These are phyloP conservation scores for Brachirus orientalis DNA, from an alignment of 2,113 vertebrate species.

Conservation along the genomic window DNA sequence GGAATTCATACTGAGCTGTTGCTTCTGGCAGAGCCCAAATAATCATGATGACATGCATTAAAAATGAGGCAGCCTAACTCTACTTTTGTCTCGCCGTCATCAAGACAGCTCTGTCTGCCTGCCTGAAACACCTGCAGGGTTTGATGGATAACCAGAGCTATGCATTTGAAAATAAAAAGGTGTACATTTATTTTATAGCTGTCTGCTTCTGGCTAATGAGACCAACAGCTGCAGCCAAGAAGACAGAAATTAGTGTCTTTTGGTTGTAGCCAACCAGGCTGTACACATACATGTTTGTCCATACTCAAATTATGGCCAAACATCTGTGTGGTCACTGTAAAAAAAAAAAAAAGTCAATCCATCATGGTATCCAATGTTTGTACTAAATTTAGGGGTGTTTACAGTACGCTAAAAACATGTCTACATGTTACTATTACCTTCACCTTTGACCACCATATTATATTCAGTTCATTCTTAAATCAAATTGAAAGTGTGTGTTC, in stretches of 20 bases:
- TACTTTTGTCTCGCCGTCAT: slow-evolving; percentile 18
- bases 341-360: too few species aligned
- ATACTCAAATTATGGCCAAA: too few species aligned
- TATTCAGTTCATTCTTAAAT: neutral
- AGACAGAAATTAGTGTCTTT: neutral
- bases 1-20: slow-evolving; percentile 54
- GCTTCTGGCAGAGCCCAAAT: slow-evolving; percentile 63
- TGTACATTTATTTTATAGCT: slow-evolving; percentile 56
- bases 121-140: slow-evolving; percentile 50
- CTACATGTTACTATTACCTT: neutral
- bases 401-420: neutral
- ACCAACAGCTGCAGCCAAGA: slow-evolving; percentile 18
- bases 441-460: neutral
- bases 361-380: too few species aligned
- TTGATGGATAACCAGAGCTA: slow-evolving; percentile 46
- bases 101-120: slow-evolving; percentile 36
- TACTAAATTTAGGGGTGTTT: too few species aligned
- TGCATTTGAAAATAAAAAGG: slow-evolving; percentile 53
- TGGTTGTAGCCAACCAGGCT: neutral
- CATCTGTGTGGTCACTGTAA: too few species aligned
- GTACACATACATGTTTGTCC: neutral
- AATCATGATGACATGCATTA: slow-evolving; percentile 45
- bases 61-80: slow-evolving; percentile 50
- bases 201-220: slow-evolving; percentile 57
- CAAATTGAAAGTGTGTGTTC: neutral